These are phyloP conservation scores for Phylloscopus collybita DNA, from an alignment of 2,797 vertebrate genomes.

Conservation along the genomic window DNA sequence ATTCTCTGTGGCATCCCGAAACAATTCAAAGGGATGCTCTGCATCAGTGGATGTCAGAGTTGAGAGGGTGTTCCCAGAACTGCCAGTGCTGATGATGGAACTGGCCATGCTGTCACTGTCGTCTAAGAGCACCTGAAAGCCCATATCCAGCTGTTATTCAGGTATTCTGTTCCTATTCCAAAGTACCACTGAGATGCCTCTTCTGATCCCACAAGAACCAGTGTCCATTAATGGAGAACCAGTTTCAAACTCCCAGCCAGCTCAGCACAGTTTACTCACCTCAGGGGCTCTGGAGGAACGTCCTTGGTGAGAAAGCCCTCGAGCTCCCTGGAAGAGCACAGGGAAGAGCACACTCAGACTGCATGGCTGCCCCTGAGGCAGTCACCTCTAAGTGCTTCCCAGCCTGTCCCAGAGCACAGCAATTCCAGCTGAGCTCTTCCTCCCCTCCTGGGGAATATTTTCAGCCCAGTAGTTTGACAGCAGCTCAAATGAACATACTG, in stretches of 20 bases:
- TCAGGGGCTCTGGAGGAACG: not conserved
- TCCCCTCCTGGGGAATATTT: too few relatives aligned
- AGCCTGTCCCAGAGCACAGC: not conserved
- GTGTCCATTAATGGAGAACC: not conserved
- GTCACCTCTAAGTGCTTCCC: not conserved
- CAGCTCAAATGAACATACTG: too few relatives aligned
- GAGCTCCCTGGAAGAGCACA: not conserved
- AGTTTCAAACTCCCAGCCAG: not conserved
- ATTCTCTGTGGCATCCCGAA: too few relatives aligned
- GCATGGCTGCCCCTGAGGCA: not conserved
- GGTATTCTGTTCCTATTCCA: not conserved
- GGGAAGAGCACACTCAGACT: not conserved
- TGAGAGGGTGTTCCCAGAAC: too few relatives aligned
- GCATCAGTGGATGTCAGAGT: too few relatives aligned
- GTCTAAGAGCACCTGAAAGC: too few relatives aligned
- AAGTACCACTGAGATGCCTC: not conserved
- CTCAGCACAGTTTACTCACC: not conserved
- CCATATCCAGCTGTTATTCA: slow-evolving; percentile 25
- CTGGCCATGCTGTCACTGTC: too few relatives aligned
- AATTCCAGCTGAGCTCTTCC: not conserved
- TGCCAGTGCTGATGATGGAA: too few relatives aligned
- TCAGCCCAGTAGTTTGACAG: too few relatives aligned
- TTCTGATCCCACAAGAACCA: not conserved
- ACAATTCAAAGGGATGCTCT: too few relatives aligned
- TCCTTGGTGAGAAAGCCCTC: not conserved